Evolutionary conservation across 2,797 vertebrate species (phyloP).

Genomic region (Linurgus olivaceus): DNA sequence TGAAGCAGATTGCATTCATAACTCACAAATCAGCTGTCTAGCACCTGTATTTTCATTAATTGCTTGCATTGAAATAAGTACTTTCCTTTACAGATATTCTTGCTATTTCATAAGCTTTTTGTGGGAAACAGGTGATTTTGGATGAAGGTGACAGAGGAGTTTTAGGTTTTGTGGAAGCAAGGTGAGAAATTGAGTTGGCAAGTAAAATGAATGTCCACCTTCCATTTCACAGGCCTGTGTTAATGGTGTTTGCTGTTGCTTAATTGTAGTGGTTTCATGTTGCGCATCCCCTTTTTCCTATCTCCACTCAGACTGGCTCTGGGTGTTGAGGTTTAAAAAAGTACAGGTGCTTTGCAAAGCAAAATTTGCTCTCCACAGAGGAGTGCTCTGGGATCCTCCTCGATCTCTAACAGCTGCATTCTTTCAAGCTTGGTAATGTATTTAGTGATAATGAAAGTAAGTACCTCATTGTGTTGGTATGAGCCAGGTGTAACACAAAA

Average conservation of each 20-base stretch:
- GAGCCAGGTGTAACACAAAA: constrained; percentile 17
- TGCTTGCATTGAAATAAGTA: neutral
- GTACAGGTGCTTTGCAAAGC: neutral
- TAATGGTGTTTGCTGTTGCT: neutral
- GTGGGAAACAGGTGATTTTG: neutral
- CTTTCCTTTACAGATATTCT: neutral
- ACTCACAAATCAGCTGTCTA: neutral
- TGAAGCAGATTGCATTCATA: neutral
- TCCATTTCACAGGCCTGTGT: neutral
- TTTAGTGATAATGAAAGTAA: constrained; percentile 20
- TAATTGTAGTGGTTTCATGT: neutral
- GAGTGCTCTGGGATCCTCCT: neutral
- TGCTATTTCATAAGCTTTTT: neutral
- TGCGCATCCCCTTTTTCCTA: neutral
- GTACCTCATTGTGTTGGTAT: constrained; percentile 37
- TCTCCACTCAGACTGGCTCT: neutral
- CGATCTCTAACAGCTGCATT: neutral
- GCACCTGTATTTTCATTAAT: neutral
- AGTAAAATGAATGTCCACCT: neutral
- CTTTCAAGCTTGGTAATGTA: constrained; percentile 26
- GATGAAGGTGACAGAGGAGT: neutral
- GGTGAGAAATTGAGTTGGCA: neutral
- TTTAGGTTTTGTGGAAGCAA: neutral
- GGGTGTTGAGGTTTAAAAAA: neutral
- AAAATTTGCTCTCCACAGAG: neutral